These are phyloP conservation scores for Psammodynastes pulverulentus DNA, from an alignment of 2,113 vertebrate species.

Conservation along the genomic window DNA sequence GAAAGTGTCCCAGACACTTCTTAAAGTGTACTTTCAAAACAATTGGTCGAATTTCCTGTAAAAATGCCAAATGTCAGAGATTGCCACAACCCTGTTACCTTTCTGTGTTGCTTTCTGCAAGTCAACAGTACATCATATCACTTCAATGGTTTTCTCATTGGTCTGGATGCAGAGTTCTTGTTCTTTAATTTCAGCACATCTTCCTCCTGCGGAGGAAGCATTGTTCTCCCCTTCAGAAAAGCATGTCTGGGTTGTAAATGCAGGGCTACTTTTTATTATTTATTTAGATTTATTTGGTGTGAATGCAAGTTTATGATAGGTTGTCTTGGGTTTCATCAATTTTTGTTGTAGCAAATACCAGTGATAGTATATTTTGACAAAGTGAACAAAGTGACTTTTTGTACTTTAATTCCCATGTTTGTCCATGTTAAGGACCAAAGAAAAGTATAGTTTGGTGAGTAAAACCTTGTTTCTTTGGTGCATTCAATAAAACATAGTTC, in stretches of 20 bases:
- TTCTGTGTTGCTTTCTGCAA: background rate
- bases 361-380: background rate
- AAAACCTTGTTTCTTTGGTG: background rate
- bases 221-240: background rate
- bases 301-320: background rate
- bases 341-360: background rate
- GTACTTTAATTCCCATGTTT: background rate
- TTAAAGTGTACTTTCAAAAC: background rate
- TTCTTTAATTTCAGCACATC: background rate
- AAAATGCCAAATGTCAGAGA: background rate
- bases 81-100: background rate
- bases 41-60: background rate
- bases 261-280: background rate
- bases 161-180: background rate
- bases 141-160: background rate
- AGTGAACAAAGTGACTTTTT: background rate
- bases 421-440: background rate
- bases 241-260: background rate
- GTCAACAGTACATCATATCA: background rate
- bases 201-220: background rate
- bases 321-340: background rate
- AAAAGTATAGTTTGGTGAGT: background rate
- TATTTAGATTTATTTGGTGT: background rate
- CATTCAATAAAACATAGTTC: too few relatives aligned
- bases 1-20: background rate